phyloP scores from a whole-genome alignment of 2,888 invertebrate genomes.

The Myathropa florea region DNA sequence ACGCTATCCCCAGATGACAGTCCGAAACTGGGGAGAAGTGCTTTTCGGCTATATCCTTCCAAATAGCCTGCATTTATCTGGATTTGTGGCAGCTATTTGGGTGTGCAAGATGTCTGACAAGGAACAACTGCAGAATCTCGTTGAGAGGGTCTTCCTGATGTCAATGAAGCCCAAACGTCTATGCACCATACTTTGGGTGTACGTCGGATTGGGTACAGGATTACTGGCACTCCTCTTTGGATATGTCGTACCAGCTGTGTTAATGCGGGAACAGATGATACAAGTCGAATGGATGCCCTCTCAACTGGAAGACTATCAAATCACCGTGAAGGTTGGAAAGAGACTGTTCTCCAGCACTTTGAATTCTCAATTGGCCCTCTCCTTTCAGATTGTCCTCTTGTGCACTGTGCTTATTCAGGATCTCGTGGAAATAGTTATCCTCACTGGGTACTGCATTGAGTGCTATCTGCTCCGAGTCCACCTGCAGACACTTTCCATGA shows the following conservation, averaged over 20 bases:
- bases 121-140: slow-evolving; percentile 90
- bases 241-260: slow-evolving; percentile 82
- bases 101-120: slow-evolving; percentile 89
- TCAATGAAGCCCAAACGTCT: slow-evolving; percentile 87
- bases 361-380: background rate
- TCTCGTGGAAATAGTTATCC: slow-evolving; percentile 90
- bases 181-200: slow-evolving; percentile 87
- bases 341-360: background rate
- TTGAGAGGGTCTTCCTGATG: slow-evolving; percentile 90
- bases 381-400: slow-evolving; percentile 83
- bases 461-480: slow-evolving; percentile 89
- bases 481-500: slow-evolving; percentile 86
- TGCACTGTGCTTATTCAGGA: slow-evolving; percentile 89
- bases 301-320: slow-evolving; percentile 73
- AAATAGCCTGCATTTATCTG: slow-evolving; percentile 86
- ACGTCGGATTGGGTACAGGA: slow-evolving; percentile 85
- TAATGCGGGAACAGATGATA: slow-evolving; percentile 75
- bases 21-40: slow-evolving; percentile 85
- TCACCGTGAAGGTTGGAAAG: slow-evolving; percentile 58
- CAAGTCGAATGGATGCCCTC: slow-evolving; percentile 73
- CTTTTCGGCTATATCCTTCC: slow-evolving; percentile 88
- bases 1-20: slow-evolving; percentile 64
- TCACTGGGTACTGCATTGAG: slow-evolving; percentile 91
- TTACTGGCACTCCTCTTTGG: slow-evolving; percentile 87
- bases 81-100: slow-evolving; percentile 88